phyloP scores from a whole-genome alignment of 2,113 vertebrate species.

The Leptocoma aspasia region DNA sequence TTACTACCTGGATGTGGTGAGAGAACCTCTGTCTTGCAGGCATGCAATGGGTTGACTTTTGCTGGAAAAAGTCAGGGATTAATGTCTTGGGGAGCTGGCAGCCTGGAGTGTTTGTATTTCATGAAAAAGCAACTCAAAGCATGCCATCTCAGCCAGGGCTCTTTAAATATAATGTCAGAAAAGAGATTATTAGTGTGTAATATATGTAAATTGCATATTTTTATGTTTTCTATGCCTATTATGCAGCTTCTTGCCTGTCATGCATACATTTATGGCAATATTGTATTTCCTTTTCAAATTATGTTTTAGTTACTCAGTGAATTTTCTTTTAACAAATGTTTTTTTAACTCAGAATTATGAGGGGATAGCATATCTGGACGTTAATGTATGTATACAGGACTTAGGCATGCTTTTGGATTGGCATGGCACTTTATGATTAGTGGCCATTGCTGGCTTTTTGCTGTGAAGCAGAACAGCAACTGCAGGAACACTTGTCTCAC shows the following conservation, averaged over 20 bases:
- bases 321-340: conserved; percentile 65
- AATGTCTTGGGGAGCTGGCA: not conserved
- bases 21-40: not conserved
- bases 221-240: conserved; percentile 72
- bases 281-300: conserved; percentile 69
- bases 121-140: conserved; percentile 39
- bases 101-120: conserved; percentile 28
- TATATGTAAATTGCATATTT: conserved; percentile 78
- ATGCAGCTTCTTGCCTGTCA: conserved; percentile 60
- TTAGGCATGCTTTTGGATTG: conserved; percentile 3
- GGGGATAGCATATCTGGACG: not conserved
- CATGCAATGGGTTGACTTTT: not conserved
- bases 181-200: conserved; percentile 76
- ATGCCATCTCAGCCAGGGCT: conserved; percentile 23
- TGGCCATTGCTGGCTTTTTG: not conserved
- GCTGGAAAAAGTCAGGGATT: conserved; percentile 4
- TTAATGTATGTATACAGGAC: not conserved
- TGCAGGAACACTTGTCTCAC: not conserved
- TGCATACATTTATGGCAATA: conserved; percentile 64
- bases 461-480: not conserved
- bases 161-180: conserved; percentile 65
- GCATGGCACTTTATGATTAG: not conserved
- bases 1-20: not conserved
- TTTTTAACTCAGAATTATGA: conserved; percentile 61
- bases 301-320: conserved; percentile 49